A percentile compares a stretch with the other conserved stretches of the same genome.
phyloP scores from a whole-genome alignment of 1,140 invertebrate genomes.

The Drosophila kurseongensis region DNA sequence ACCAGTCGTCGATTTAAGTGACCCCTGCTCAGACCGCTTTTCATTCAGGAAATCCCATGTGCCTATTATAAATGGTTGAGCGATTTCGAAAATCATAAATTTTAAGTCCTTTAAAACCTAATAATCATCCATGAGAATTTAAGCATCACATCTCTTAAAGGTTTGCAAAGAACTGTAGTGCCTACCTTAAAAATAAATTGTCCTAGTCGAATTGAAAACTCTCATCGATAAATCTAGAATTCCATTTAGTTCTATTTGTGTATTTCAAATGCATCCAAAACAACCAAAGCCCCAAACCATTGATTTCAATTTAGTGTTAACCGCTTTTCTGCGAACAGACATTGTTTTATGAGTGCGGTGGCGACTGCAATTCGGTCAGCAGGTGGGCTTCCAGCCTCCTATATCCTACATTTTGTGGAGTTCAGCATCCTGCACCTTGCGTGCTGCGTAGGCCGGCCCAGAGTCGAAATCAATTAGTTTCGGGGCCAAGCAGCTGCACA shows the following conservation, averaged over 20 bases:
- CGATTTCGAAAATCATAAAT: neutral
- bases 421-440: neutral
- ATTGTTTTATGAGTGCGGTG: constrained; percentile 36
- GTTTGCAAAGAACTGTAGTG: too few relatives aligned
- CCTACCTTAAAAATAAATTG: too few relatives aligned
- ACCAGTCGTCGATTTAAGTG: constrained; percentile 16
- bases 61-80: constrained; percentile 21
- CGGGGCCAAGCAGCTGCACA: constrained; percentile 40
- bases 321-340: neutral
- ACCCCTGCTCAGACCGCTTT: constrained; percentile 16
- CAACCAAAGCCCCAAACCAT: neutral
- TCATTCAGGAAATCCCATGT: constrained; percentile 4
- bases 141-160: too few relatives aligned
- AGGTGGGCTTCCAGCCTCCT: constrained; percentile 3
- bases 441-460: constrained; percentile 10
- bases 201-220: neutral
- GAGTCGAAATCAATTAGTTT: constrained; percentile 45
- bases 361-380: constrained; percentile 4
- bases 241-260: neutral
- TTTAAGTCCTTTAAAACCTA: neutral
- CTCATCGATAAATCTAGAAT: neutral
- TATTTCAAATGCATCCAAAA: neutral
- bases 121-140: neutral
- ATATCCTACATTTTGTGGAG: neutral
- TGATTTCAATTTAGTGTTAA: constrained; percentile 17